A percentile compares a stretch with the other conserved stretches of the same genome.
These are phyloP conservation scores for Eupithecia vulgata DNA, from an alignment of 2,888 invertebrate genomes.

Conservation along the genomic window DNA sequence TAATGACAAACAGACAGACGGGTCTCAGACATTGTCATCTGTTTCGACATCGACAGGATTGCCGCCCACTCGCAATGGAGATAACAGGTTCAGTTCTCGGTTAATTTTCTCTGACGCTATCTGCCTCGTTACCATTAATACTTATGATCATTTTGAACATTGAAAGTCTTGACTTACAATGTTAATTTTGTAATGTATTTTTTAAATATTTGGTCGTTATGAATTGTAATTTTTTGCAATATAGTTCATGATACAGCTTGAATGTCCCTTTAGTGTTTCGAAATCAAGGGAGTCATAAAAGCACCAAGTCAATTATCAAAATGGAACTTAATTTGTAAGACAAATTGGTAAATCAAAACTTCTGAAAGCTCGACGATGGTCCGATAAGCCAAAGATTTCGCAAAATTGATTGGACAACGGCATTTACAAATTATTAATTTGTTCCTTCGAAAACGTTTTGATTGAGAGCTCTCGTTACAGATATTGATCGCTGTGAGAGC, in stretches of 20 bases:
- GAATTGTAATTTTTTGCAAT: not conserved
- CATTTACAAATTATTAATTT: constrained; percentile 44
- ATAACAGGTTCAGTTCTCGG: constrained; percentile 14
- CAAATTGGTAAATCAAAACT: constrained; percentile 29
- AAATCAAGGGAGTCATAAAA: not conserved
- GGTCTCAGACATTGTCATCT: not conserved
- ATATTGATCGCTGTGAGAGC: constrained; percentile 41
- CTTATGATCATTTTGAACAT: constrained; percentile 7
- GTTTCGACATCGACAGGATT: constrained; percentile 6
- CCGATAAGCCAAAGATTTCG: constrained; percentile 41
- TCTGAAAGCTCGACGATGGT: constrained; percentile 28
- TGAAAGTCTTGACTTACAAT: constrained; percentile 2
- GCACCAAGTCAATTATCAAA: constrained; percentile 1
- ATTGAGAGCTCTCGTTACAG: constrained; percentile 44
- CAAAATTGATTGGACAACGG: constrained; percentile 44
- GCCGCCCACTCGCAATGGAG: not conserved
- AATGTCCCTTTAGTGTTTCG: not conserved
- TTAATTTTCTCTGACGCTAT: constrained; percentile 22
- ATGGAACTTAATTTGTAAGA: constrained; percentile 20
- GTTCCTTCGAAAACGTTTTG: constrained; percentile 43
- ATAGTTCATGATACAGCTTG: not conserved
- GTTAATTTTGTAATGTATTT: not conserved
- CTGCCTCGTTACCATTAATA: constrained; percentile 13
- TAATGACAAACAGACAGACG: constrained; percentile 1
- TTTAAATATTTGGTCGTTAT: constrained; percentile 2